A percentile compares a stretch with the other conserved stretches of the same genome.
These are phyloP conservation scores for Cyprinodon variegatus DNA, from an alignment of 2,113 vertebrate species.

Conservation along the genomic window DNA sequence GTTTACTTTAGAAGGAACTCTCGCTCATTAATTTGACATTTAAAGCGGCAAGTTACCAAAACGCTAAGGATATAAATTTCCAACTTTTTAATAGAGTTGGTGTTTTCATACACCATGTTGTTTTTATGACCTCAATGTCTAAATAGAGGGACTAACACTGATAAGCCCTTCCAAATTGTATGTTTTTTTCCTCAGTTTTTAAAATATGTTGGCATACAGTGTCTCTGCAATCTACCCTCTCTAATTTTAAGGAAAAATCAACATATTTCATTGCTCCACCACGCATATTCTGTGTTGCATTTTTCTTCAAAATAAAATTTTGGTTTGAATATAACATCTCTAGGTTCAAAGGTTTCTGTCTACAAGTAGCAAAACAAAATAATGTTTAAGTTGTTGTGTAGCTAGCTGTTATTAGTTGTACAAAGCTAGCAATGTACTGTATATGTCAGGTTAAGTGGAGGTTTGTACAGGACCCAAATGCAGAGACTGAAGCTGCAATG, in stretches of 20 bases:
- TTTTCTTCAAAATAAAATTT: background rate
- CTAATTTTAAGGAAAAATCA: background rate
- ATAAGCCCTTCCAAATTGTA: too few relatives aligned
- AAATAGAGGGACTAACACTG: too few relatives aligned
- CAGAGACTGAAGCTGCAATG: background rate
- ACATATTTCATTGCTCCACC: background rate
- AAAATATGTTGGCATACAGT: too few relatives aligned
- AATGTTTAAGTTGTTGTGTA: background rate
- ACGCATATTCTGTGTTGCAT: background rate
- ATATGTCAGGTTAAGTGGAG: too few relatives aligned
- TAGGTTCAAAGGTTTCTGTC: background rate
- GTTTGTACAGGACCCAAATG: too few relatives aligned
- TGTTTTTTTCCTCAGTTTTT: too few relatives aligned
- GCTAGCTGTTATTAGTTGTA: background rate
- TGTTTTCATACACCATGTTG: too few relatives aligned
- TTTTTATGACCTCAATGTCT: too few relatives aligned
- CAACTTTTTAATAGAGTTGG: background rate
- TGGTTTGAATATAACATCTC: background rate
- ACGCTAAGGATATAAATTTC: background rate
- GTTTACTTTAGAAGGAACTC: constrained; percentile 76
- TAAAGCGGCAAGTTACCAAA: constrained; percentile 43
- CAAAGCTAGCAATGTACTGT: background rate
- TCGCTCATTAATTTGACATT: constrained; percentile 74
- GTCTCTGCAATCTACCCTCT: background rate
- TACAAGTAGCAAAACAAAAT: background rate